Percentiles rank a stretch among this genome's conserved stretches.
These are phyloP conservation scores for Oreotrochilus melanogaster DNA, from an alignment of 2,113 vertebrate species.

Conservation along the genomic window DNA sequence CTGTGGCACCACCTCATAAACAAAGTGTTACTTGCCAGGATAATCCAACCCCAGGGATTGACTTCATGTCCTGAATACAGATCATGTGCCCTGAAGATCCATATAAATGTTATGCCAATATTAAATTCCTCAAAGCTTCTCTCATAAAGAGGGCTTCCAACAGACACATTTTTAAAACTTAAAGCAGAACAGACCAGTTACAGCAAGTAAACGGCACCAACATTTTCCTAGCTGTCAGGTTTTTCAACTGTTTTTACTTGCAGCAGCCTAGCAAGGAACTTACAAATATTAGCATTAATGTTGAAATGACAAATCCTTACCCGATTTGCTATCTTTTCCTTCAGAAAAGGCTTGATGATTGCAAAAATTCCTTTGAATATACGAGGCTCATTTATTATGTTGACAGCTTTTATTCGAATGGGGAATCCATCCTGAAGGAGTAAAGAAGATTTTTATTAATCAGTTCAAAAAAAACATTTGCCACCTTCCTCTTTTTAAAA, in stretches of 20 bases:
- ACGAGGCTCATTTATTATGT: constrained; percentile 95
- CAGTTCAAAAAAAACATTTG: neutral
- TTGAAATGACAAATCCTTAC: constrained; percentile 78
- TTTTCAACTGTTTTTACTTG: neutral
- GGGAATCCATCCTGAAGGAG: constrained; percentile 92
- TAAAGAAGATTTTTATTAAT: constrained; percentile 25
- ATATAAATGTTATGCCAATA: neutral
- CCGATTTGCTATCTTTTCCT: constrained; percentile 98
- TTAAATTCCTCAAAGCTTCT: neutral
- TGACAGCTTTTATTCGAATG: constrained; percentile 97
- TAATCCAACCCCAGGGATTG: neutral
- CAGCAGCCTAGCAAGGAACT: neutral
- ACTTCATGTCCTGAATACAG: neutral
- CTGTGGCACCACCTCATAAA: neutral
- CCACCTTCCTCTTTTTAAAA: neutral
- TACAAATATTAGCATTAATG: neutral
- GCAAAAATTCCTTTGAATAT: constrained; percentile 99
- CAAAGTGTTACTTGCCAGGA: neutral
- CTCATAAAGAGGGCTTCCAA: neutral
- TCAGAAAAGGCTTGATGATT: constrained; percentile 97
- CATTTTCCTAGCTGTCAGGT: neutral
- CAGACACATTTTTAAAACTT: neutral
- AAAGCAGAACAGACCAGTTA: neutral
- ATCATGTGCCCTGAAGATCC: neutral
- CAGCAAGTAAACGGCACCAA: neutral